phyloP scores from a whole-genome alignment of 1,140 invertebrate genomes.

The Drosophila cardini region DNA sequence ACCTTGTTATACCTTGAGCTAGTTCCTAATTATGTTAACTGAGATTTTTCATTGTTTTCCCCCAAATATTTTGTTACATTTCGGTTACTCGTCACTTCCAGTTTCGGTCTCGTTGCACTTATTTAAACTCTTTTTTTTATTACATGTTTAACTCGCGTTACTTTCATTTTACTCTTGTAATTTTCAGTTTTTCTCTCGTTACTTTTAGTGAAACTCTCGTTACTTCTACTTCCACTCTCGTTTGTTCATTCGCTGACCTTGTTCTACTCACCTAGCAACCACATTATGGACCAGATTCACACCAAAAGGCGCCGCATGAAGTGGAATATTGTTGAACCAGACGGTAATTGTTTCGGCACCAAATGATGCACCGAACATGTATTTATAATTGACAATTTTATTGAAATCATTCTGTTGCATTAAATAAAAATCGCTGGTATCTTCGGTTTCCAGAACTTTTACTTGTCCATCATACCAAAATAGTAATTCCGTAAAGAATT shows the following conservation, averaged over 20 bases:
- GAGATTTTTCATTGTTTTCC: too few species aligned
- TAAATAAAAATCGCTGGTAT: constrained; percentile 2
- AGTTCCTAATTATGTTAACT: too few species aligned
- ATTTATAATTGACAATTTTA: constrained; percentile 39
- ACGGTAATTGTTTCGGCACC: constrained; percentile 23
- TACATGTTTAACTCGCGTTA: too few species aligned
- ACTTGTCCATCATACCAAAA: constrained; percentile 61
- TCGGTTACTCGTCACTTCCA: too few species aligned
- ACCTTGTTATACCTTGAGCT: constrained; percentile 1
- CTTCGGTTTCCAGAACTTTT: not conserved
- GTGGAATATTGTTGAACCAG: constrained; percentile 68
- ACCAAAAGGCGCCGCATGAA: constrained; percentile 54
- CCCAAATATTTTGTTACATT: too few species aligned
- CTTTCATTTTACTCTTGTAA: too few species aligned
- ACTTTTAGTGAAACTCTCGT: not conserved
- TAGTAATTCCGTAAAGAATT: constrained; percentile 51
- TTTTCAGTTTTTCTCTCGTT: too few species aligned
- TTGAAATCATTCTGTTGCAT: constrained; percentile 24
- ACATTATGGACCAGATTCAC: constrained; percentile 67
- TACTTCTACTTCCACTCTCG: not conserved
- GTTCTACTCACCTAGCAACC: constrained; percentile 52
- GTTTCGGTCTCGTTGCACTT: too few species aligned
- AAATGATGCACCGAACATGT: constrained; percentile 54
- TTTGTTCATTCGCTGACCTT: not conserved
- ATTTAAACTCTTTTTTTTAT: too few species aligned